Evolutionary conservation across 2,113 vertebrate species (phyloP).

Genomic region (Phylloscopus trochilus): DNA sequence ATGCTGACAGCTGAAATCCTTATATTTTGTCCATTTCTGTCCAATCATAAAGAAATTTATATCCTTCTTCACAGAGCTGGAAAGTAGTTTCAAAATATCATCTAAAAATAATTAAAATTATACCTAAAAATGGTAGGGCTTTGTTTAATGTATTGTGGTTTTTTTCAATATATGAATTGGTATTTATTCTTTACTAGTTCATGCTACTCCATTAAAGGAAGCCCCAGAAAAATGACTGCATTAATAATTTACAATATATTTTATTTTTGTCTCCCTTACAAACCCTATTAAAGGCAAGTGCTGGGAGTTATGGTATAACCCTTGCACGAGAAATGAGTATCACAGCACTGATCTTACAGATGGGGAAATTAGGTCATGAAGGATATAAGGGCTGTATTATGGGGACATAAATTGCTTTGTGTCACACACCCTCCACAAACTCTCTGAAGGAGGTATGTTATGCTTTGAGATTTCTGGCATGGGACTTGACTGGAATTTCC

Average conservation of each 20-base stretch:
- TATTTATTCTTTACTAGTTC: background rate
- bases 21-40: background rate
- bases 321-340: background rate
- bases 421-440: background rate
- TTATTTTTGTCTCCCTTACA: background rate
- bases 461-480: background rate
- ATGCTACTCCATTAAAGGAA: background rate
- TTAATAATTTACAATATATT: constrained; percentile 5
- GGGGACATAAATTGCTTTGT: background rate
- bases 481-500: background rate
- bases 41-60: background rate
- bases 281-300: background rate
- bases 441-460: background rate
- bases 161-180: background rate
- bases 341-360: background rate
- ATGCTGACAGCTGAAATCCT: background rate
- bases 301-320: background rate
- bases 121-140: background rate
- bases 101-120: background rate
- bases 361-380: background rate
- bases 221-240: background rate
- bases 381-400: background rate
- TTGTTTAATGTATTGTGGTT: background rate
- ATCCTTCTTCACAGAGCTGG: background rate
- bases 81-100: background rate